These are phyloP conservation scores for Synodontis membranacea DNA, from an alignment of 2,113 vertebrate species.

Conservation along the genomic window DNA sequence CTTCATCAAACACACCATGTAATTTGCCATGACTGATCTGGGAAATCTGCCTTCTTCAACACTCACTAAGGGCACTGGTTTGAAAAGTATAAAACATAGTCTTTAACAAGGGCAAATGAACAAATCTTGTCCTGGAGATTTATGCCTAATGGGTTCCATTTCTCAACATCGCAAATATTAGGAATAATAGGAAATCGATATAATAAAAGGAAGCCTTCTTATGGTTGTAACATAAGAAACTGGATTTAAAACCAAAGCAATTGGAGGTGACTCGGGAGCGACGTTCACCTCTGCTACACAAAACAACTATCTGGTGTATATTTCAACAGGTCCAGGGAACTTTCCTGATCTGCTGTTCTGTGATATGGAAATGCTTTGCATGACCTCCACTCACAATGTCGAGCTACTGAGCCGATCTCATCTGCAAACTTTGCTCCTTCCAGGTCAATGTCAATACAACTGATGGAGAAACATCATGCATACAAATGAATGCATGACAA, in stretches of 20 bases:
- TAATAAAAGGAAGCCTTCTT: neutral
- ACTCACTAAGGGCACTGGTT: neutral
- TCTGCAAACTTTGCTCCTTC: conserved; percentile 23
- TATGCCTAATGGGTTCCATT: conserved; percentile 40
- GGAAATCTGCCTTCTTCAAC: conserved; percentile 25
- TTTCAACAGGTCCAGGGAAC: neutral
- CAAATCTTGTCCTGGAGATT: conserved; percentile 47
- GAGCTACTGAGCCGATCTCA: neutral
- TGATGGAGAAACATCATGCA: conserved; percentile 20
- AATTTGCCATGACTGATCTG: conserved; percentile 29
- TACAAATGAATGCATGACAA: conserved; percentile 42
- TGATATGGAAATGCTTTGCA: neutral
- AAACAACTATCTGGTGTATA: conserved; percentile 13
- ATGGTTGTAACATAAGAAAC: neutral
- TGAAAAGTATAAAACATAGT: neutral
- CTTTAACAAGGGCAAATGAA: conserved; percentile 28
- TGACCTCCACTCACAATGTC: neutral
- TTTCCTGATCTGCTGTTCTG: neutral
- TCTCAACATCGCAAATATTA: neutral
- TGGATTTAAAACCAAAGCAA: conserved; percentile 15
- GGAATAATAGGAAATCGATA: neutral
- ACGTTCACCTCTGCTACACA: conserved; percentile 9
- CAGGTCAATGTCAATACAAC: conserved; percentile 41
- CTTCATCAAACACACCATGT: neutral
- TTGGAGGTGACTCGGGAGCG: conserved; percentile 37